Evolutionary conservation across 2,113 vertebrate genomes (phyloP), one percentile per base, ranked within the genome.

Genomic region (Pygoscelis antarcticus): DNA sequence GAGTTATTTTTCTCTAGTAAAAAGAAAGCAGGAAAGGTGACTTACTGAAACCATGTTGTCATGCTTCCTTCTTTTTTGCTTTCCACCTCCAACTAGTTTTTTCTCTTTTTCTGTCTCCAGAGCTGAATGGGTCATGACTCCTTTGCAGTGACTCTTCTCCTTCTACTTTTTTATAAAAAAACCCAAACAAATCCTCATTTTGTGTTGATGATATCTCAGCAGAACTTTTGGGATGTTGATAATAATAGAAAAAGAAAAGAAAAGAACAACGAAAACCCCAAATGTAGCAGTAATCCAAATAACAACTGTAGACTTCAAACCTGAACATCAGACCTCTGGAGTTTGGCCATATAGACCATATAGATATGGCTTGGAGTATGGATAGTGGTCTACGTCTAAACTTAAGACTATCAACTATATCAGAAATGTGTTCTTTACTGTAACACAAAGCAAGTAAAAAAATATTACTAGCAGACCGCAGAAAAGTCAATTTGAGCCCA

Each of bases 301-400:
- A 46, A 16, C 10, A 54, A 9, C 12, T 40, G 3, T 69, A 49
- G 18, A 19, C 38, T 69, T 68, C 21, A 86, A 47, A 54, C 18
- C 4, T 55, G n/a, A 77, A 10, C 16, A 47, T 65, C 11, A 57
- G 36, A 38, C 7, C 25, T 62, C 26, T 57, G 47, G 62, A 64
- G 46, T 70, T 89, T 0, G 0, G 10, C 38, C 12, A 17, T 32
- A 8, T 18, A 49, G 27, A 40, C 3, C 9, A 8, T 38, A 46
- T 7, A 23, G 14, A 12, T 34, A 8, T 17, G 6, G 7, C 21
- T 34, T 76, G 18, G 6, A 36, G 6, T 14, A 30, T 21, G 25
- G 26, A 30, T 60, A 47, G 4, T 22, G 9, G 3, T 91, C 16
- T 38, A 3, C 2, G 2, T 46, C 13, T 65, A 51, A 90, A 85